These are phyloP conservation scores for Paedocypris micromegethes DNA, from an alignment of 2,797 vertebrate species.

Conservation along the genomic window DNA sequence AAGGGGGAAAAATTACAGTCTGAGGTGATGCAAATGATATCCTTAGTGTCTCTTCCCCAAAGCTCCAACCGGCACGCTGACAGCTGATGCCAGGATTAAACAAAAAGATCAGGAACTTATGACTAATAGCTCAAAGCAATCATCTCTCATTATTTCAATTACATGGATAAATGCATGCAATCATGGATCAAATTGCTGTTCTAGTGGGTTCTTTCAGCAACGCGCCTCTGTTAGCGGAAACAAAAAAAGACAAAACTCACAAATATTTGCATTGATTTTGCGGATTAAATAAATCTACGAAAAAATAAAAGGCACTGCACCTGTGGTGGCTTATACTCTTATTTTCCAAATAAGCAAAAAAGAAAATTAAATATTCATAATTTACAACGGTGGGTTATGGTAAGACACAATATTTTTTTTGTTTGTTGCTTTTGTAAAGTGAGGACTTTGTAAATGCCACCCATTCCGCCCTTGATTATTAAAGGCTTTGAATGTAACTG, in stretches of 20 bases:
- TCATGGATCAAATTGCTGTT: slow-evolving; percentile 92
- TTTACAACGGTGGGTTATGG: slow-evolving; percentile 10
- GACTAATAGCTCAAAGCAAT: slow-evolving; percentile 96
- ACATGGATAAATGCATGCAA: slow-evolving; percentile 95
- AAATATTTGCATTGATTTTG: slow-evolving; percentile 91
- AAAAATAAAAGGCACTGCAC: slow-evolving; percentile 70
- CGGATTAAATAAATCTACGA: slow-evolving; percentile 84
- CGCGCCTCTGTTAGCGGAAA: slow-evolving; percentile 78
- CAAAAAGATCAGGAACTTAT: slow-evolving; percentile 95
- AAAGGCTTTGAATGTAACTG: slow-evolving; percentile 79
- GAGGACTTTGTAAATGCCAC: slow-evolving; percentile 76
- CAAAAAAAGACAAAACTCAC: slow-evolving; percentile 74
- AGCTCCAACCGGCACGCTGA: slow-evolving; percentile 85
- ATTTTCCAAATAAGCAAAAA: slow-evolving; percentile 9
- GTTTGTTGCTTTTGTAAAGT: slow-evolving; percentile 73
- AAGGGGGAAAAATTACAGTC: slow-evolving; percentile 86
- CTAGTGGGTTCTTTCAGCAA: slow-evolving; percentile 85
- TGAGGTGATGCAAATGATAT: slow-evolving; percentile 92
- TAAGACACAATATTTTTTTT: slow-evolving; percentile 50
- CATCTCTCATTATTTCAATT: slow-evolving; percentile 97
- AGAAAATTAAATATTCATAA: slow-evolving; percentile 15
- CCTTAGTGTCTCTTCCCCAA: slow-evolving; percentile 87
- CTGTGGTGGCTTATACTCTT: slow-evolving; percentile 57
- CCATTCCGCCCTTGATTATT: slow-evolving; percentile 75
- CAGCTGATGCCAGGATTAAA: slow-evolving; percentile 94